Evolutionary conservation across 2,113 vertebrate species (phyloP).

Genomic region (Tangachromis dhanisi): DNA sequence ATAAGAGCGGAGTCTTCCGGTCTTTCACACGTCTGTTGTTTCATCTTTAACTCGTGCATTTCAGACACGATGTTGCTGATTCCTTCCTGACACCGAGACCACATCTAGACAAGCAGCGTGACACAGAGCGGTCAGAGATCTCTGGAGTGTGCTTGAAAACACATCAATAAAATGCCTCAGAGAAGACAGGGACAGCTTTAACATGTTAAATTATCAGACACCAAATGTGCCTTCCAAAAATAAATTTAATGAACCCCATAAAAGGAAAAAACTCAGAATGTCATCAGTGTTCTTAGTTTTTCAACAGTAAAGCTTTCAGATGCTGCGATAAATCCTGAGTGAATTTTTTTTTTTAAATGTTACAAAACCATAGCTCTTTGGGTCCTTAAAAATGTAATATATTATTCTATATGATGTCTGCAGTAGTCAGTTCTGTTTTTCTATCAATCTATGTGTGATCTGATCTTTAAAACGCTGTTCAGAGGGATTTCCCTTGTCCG

Average conservation of each 20-base stretch:
- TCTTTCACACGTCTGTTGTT: constrained; percentile 60
- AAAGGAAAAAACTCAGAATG: neutral
- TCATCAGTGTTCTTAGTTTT: neutral
- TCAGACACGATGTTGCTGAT: constrained; percentile 55
- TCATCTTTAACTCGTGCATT: constrained; percentile 70
- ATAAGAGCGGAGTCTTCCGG: constrained; percentile 60
- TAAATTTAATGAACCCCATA: neutral
- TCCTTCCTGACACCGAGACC: constrained; percentile 66
- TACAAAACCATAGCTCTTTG: neutral
- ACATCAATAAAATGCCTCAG: neutral
- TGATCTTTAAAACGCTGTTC: constrained; percentile 4
- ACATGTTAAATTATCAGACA: neutral
- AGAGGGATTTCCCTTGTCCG: constrained; percentile 24
- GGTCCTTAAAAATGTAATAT: neutral
- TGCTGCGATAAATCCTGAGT: neutral
- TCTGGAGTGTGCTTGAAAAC: neutral
- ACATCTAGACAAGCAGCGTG: constrained; percentile 16
- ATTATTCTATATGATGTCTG: neutral
- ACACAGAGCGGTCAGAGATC: neutral
- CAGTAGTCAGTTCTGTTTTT: neutral
- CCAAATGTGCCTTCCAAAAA: neutral
- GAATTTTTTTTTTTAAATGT: neutral
- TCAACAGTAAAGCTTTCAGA: neutral
- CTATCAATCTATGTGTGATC: neutral
- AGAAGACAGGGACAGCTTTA: neutral